Base-by-base conservation (phyloP, 2,888 invertebrate genomes). In the Chromoteleia sp. region DNA sequence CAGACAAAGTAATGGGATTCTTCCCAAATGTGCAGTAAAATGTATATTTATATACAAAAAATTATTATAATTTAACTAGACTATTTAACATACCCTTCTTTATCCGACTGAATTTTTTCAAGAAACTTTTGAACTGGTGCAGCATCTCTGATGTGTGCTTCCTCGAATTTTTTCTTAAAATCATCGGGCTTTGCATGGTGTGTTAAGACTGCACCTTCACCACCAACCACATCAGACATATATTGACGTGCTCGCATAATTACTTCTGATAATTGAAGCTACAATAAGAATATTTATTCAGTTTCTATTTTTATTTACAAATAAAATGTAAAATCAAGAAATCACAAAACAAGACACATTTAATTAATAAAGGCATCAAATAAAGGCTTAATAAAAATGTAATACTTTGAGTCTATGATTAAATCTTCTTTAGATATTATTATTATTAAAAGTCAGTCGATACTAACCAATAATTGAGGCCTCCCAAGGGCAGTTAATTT, bases 221-320 rank as follows among this genome's bases (percentile, higher is more conserved):
- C 96, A 58, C 98, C 98, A 19, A 96, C 96, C 58, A 99, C 95
- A 89, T 97, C 96, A 85, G 96, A 95, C 95, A 98, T 98, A 92
- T 98, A 98, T 92, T 96, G 95, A 87, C 98, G 96, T 41, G 98
- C 97, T 87, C 98, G 95, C 94, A 97, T 98, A 86, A 99, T 98
- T 87, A 99, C 99, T 93, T 99, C 99, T 5, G 98, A 99, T 84
- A 99, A 93, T 94, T 99, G 98, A 84, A 99, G 94, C 98, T 99
- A 92, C 54, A 93, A 92, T 8, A 15, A 67, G 45, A 45, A 74
- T 19, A 50, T 15, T 6, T 33, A 8, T 6, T 8, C 33, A n/a
- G 8, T 33, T 3, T 25, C 25, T 25, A 6, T 6, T 25, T 25
- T 25, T 25, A 25, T 25, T 25, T 25, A 25, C 25, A 25, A 25